Conservation (phyloP, 2,113 vertebrate genomes). For the Scatophagus argus region DNA sequence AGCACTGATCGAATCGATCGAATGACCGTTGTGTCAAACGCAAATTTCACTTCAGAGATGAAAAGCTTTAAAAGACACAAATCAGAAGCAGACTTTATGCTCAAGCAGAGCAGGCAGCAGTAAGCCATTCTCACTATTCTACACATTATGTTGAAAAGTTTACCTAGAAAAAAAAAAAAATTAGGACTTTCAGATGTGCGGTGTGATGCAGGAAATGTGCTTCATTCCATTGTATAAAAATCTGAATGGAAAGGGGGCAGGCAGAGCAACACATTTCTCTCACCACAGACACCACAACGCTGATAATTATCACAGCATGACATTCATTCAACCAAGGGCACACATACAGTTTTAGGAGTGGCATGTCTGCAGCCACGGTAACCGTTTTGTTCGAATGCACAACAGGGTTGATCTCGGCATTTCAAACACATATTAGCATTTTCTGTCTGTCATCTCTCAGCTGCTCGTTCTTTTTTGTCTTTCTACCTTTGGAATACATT, state of each 20-base stretch:
- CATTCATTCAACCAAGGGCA: conserved; percentile 1
- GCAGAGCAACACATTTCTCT: background rate
- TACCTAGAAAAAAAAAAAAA: background rate
- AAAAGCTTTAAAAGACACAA: background rate
- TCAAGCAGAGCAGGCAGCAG: background rate
- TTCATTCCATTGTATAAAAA: background rate
- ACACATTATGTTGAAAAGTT: background rate
- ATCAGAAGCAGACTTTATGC: no score
- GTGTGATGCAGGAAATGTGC: background rate
- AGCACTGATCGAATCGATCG: background rate
- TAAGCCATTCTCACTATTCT: background rate
- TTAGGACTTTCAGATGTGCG: no score
- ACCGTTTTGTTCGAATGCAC: background rate
- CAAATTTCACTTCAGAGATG: background rate
- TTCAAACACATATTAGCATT: background rate
- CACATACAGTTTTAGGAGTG: background rate
- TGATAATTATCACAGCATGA: conserved; percentile 15
- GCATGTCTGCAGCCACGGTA: background rate
- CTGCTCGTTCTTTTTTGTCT: no score
- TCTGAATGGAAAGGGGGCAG: background rate
- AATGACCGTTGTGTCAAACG: background rate
- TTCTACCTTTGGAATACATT: background rate
- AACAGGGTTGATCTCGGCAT: background rate
- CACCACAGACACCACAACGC: background rate
- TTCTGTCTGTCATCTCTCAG: background rate